phyloP scores from a whole-genome alignment of 1,140 invertebrate genomes.

The Xylocopa sonorina region DNA sequence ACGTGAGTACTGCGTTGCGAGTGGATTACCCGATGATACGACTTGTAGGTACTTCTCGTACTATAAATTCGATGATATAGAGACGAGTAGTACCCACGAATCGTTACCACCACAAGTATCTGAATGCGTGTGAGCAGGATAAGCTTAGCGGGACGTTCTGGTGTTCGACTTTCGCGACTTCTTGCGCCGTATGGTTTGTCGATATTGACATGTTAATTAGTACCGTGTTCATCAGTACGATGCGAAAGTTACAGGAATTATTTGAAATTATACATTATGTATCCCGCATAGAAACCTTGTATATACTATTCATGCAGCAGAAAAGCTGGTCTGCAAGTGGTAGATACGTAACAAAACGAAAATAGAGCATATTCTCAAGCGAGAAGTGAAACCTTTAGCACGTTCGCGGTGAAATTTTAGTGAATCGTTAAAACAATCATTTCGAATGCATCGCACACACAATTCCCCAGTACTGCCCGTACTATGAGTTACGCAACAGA shows the following conservation, averaged over 20 bases:
- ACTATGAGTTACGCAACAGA: conserved; percentile 63
- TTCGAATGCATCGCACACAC: conserved; percentile 41
- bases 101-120: conserved; percentile 1
- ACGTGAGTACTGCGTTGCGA: background rate
- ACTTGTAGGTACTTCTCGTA: conserved; percentile 58
- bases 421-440: background rate
- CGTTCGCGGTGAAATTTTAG: background rate
- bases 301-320: background rate
- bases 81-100: conserved; percentile 47
- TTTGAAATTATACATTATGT: background rate
- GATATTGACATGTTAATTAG: conserved; percentile 30
- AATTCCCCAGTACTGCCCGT: conserved; percentile 66
- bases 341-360: background rate
- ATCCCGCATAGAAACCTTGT: background rate
- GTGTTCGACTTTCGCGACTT: background rate
- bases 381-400: background rate
- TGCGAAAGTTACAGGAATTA: background rate
- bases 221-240: background rate
- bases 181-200: too few relatives aligned
- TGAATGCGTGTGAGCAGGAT: background rate
- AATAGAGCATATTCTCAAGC: background rate
- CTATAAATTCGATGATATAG: conserved; percentile 57
- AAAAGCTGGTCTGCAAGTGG: background rate
- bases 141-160: too few relatives aligned
- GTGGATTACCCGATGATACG: background rate